Conservation (phyloP, 1,140 invertebrate species). For the Tetramorium alpestre region DNA sequence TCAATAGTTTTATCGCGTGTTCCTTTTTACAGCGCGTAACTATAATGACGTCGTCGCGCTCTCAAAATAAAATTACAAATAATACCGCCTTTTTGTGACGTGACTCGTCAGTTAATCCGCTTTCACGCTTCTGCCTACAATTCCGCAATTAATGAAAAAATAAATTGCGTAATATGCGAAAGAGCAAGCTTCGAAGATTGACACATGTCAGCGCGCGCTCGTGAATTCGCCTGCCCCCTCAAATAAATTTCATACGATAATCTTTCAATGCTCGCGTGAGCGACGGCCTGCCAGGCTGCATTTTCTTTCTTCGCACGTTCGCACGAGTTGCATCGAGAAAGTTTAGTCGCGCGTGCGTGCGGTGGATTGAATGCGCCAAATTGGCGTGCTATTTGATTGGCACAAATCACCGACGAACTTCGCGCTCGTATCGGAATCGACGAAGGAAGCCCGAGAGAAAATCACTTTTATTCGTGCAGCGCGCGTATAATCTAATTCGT, state of each 20-base stretch:
- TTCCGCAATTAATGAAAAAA: conserved; percentile 38
- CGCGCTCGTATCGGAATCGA: conserved; percentile 59
- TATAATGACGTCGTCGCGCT: background rate
- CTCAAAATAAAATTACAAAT: conserved; percentile 21
- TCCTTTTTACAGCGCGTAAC: background rate
- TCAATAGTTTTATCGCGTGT: background rate
- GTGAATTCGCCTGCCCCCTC: conserved; percentile 40
- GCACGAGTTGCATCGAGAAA: conserved; percentile 48
- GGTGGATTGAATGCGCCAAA: conserved; percentile 57
- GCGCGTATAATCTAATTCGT: conserved; percentile 54
- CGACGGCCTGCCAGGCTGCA: conserved; percentile 45
- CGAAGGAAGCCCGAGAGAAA: conserved; percentile 55
- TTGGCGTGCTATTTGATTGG: conserved; percentile 62
- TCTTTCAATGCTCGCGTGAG: conserved; percentile 57
- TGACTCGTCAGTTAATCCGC: background rate
- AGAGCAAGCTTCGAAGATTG: conserved; percentile 35
- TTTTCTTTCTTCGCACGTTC: conserved; percentile 56
- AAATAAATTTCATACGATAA: conserved; percentile 71
- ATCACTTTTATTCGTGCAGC: conserved; percentile 58
- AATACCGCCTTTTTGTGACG: background rate
- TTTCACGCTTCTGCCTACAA: background rate
- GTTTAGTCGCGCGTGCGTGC: conserved; percentile 49
- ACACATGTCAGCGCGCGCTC: conserved; percentile 23
- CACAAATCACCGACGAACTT: conserved; percentile 60
- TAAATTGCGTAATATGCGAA: conserved; percentile 33